Conservation (phyloP, 1,140 invertebrate species). For the Agraylea sexmaculata region DNA sequence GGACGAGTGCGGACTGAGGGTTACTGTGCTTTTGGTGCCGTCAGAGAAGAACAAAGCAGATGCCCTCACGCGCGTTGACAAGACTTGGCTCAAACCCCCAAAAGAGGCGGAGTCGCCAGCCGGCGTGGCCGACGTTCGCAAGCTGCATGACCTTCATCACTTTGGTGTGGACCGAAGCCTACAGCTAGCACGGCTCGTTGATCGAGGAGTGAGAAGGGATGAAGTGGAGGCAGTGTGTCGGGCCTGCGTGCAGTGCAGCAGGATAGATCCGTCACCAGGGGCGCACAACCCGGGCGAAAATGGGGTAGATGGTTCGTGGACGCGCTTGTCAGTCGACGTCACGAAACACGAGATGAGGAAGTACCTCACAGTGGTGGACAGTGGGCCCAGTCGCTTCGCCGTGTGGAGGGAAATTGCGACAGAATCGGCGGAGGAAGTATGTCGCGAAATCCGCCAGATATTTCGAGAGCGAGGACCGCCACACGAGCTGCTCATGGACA, state of each 20-base stretch:
- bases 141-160: not conserved
- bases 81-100: not conserved
- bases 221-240: not conserved
- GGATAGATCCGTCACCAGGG: not conserved
- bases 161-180: not conserved
- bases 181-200: not conserved
- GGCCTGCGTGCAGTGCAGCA: not conserved
- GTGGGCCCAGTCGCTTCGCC: slow-evolving; percentile 3
- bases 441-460: not conserved
- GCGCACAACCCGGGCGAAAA: not conserved
- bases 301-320: not conserved
- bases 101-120: no score
- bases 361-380: slow-evolving; percentile 2
- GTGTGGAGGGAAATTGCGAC: not conserved
- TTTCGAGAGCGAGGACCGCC: slow-evolving; percentile 3
- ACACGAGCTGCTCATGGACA: slow-evolving; percentile 2
- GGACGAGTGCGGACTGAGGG: not conserved
- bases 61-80: not conserved
- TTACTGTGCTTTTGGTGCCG: not conserved
- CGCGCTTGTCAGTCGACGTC: not conserved
- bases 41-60: not conserved
- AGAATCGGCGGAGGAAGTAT: not conserved
- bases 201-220: not conserved
- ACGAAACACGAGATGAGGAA: not conserved
- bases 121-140: no score